Evolutionary conservation across 1,140 invertebrate species (phyloP).

Genomic region (Agrypnia vestita): DNA sequence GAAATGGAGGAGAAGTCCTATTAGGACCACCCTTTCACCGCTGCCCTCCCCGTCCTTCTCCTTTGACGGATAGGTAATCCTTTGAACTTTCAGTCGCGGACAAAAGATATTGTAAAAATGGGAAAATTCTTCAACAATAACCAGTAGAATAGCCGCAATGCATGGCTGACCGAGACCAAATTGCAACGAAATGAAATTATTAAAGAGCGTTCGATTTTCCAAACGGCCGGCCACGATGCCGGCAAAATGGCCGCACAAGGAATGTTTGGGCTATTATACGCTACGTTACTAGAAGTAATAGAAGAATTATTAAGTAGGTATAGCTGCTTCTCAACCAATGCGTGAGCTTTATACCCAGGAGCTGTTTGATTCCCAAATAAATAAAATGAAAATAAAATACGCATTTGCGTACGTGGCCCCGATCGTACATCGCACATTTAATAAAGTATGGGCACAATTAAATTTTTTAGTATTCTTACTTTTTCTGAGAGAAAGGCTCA

Average conservation of each 20-base stretch:
- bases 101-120: conserved; percentile 52
- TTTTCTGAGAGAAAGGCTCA: too few relatives aligned
- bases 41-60: background rate
- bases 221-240: conserved; percentile 17
- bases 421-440: too few relatives aligned
- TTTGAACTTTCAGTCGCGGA: conserved; percentile 49
- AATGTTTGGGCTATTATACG: background rate
- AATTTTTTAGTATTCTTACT: too few relatives aligned
- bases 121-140: conserved; percentile 57
- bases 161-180: conserved; percentile 51
- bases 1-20: conserved; percentile 43
- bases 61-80: conserved; percentile 52
- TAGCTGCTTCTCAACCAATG: too few relatives aligned
- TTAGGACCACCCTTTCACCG: conserved; percentile 19
- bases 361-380: too few relatives aligned
- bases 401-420: too few relatives aligned
- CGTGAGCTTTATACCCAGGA: too few relatives aligned
- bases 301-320: too few relatives aligned
- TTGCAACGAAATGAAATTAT: conserved; percentile 60
- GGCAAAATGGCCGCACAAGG: conserved; percentile 26
- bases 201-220: conserved; percentile 57
- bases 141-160: conserved; percentile 39
- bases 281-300: too few relatives aligned
- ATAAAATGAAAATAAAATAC: too few relatives aligned
- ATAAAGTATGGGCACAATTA: too few relatives aligned